phyloP scores from a whole-genome alignment of 2,113 vertebrate species.

The Lontra canadensis region DNA sequence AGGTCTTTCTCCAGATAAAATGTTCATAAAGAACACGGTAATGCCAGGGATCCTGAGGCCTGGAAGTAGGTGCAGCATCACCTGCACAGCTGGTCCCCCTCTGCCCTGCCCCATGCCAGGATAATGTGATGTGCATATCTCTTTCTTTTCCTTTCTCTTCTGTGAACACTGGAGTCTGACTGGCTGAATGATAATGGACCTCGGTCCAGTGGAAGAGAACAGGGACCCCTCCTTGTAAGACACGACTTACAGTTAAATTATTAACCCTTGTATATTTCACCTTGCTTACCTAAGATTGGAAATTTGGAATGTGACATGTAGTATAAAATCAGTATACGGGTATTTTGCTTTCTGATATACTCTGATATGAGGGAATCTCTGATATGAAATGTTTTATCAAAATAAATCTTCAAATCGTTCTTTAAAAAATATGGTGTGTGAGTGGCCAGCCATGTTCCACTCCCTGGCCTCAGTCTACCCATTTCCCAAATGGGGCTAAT shows the following conservation, averaged over 20 bases:
- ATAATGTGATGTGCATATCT: neutral
- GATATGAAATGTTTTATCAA: conserved; percentile 37
- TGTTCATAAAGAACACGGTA: neutral
- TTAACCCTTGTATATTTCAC: neutral
- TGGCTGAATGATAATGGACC: neutral
- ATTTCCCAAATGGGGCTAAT: neutral
- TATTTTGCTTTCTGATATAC: neutral
- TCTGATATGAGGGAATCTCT: conserved; percentile 9
- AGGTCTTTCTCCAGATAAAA: neutral
- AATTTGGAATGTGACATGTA: neutral
- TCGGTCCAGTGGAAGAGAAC: neutral
- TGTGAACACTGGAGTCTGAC: neutral
- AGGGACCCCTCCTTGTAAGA: neutral
- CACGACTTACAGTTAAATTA: neutral
- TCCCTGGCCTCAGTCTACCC: neutral
- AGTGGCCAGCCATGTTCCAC: neutral
- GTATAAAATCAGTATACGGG: conserved; percentile 13
- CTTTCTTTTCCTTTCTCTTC: neutral
- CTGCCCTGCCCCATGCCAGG: no score
- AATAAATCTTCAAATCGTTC: conserved; percentile 62
- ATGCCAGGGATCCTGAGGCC: no score
- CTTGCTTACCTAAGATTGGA: neutral
- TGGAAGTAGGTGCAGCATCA: no score
- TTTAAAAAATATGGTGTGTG: neutral
- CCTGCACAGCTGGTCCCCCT: neutral